These are phyloP conservation scores for Albula goreensis DNA, from an alignment of 2,113 vertebrate genomes.

Conservation along the genomic window DNA sequence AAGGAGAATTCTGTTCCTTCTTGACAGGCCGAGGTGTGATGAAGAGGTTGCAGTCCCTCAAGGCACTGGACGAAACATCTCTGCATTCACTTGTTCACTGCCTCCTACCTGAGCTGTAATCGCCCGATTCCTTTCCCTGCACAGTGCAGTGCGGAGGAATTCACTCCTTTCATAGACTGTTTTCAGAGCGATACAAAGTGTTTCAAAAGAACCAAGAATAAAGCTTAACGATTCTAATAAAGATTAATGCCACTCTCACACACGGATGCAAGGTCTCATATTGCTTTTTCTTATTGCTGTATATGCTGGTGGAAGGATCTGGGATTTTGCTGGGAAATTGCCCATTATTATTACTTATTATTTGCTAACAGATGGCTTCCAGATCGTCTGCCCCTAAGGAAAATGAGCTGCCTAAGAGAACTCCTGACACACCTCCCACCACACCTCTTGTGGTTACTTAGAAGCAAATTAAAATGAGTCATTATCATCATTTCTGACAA, in stretches of 20 bases:
- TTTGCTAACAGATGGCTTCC: conserved; percentile 4
- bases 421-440: neutral
- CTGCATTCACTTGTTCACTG: neutral
- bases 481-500: neutral
- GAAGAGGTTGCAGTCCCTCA: neutral
- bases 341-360: neutral
- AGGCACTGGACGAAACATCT: neutral
- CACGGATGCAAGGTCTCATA: neutral
- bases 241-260: neutral
- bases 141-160: neutral
- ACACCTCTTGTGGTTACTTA: neutral
- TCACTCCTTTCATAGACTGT: neutral
- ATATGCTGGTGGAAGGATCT: neutral
- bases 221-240: neutral
- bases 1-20: neutral
- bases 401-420: neutral
- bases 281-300: neutral
- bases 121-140: neutral
- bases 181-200: neutral
- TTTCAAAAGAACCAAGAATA: neutral
- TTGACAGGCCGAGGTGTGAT: neutral
- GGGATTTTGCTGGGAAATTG: neutral
- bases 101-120: neutral
- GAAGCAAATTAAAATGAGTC: neutral
- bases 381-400: neutral